Base-by-base conservation (phyloP, 1,140 invertebrate genomes). In the Drosophila nebulosa region DNA sequence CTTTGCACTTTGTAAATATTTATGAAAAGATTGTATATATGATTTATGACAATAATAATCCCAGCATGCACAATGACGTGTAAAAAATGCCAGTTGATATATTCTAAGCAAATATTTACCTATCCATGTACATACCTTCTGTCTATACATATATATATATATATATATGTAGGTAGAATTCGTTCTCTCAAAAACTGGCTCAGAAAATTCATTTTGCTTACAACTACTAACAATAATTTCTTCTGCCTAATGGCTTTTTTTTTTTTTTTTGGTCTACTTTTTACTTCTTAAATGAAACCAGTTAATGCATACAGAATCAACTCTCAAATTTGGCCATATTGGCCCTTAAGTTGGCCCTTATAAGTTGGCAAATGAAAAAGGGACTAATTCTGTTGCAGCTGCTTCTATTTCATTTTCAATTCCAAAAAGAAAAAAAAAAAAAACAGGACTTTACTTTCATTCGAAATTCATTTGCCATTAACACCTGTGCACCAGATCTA, bases 1-100 rank as follows among this genome's bases (percentile, higher is more conserved):
- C 56, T 64, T 64, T 70, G 76, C 72, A 76, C 74, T 68, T 86
- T 86, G 80, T 86, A 86, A 84, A 84, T 84, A 84, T 84, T 84
- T 86, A 84, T 84, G 81, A 74, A 80, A 74, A 85, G 81, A 86
- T 85, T 88, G 74, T 75, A 53, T 76, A 66, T 88, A 81, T 85
- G 81, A 85, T 85, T 85, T 85, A 85, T 85, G 81, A 88, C 83
- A 81, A 72, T 81, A 78, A 85, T 85, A 85, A 85, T 85, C 81
- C 81, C 86, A 70, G 69, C 81, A 88, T 88, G 78, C 81, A 81
- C 81, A 85, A 85, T 85, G 81, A 85, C 81, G 81, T 85, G 81
- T 88, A 85, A 78, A 84, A 85, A 85, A 88, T 88, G 69, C 62
- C 83, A 78, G 78, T 81, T 88, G 73, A 85, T 85, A 74, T 86